Evolutionary conservation across 1,140 invertebrate species (phyloP).

Genomic region (Trichonephila clavipes): DNA sequence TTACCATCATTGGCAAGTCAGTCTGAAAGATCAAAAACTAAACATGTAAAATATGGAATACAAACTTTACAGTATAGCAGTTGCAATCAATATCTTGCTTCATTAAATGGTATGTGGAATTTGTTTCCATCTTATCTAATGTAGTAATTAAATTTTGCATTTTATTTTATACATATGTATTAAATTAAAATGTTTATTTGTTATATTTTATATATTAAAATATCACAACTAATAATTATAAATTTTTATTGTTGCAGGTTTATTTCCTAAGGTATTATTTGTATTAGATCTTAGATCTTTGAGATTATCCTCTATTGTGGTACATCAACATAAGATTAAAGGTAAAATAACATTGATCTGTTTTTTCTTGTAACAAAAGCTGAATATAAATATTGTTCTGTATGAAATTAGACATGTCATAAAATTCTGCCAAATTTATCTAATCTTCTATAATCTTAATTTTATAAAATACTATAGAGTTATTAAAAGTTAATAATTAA

Average conservation of each 20-base stretch:
- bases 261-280: not conserved
- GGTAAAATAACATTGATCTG: not conserved
- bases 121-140: not conserved
- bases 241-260: not conserved
- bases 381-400: too few species aligned
- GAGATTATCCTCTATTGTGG: not conserved
- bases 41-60: not conserved
- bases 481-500: too few species aligned
- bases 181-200: not conserved
- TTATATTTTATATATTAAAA: not conserved
- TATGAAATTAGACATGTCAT: too few species aligned
- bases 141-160: not conserved
- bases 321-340: slow-evolving; percentile 16
- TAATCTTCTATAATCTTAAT: too few species aligned
- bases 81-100: not conserved
- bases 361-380: too few species aligned
- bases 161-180: not conserved
- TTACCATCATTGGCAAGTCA: not conserved
- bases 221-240: not conserved
- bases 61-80: not conserved
- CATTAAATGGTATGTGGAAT: slow-evolving; percentile 11
- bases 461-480: too few species aligned
- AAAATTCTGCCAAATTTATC: too few species aligned
- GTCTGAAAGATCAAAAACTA: not conserved
- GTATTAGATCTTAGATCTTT: not conserved